Evolutionary conservation across 1,140 invertebrate genomes (phyloP).

Genomic region (Tetramorium parvispinum): DNA sequence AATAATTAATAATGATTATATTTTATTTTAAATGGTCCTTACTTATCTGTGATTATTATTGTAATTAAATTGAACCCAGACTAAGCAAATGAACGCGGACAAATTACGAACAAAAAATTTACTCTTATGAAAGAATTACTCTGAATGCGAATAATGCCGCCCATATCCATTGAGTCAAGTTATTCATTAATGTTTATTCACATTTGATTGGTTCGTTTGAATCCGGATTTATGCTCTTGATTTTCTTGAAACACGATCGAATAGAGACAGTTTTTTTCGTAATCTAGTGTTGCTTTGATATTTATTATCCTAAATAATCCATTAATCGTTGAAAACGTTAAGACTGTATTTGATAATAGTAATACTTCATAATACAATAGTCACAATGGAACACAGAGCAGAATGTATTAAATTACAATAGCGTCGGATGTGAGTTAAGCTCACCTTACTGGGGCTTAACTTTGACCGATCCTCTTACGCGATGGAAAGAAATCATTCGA

Average conservation of each 20-base stretch:
- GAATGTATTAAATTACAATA: neutral
- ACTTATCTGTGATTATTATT: neutral
- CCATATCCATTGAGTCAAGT: neutral
- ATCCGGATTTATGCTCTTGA: neutral
- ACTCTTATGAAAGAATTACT: neutral
- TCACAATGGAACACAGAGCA: neutral
- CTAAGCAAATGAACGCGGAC: neutral
- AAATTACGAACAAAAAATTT: neutral
- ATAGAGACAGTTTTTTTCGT: neutral
- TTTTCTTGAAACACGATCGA: neutral
- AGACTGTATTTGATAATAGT: neutral
- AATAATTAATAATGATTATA: neutral
- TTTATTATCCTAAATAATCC: conserved; percentile 6
- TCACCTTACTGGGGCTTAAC: conserved; percentile 24
- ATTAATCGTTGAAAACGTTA: neutral
- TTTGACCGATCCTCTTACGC: conserved; percentile 55
- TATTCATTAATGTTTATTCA: neutral
- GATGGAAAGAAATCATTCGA: neutral
- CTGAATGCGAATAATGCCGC: neutral
- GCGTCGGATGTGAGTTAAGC: neutral
- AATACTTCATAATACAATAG: neutral
- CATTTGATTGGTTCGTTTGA: neutral
- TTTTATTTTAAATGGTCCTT: neutral
- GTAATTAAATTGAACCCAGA: neutral
- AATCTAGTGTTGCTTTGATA: neutral